Conservation (phyloP, 1,140 invertebrate genomes). For the Teleogryllus occipitalis region DNA sequence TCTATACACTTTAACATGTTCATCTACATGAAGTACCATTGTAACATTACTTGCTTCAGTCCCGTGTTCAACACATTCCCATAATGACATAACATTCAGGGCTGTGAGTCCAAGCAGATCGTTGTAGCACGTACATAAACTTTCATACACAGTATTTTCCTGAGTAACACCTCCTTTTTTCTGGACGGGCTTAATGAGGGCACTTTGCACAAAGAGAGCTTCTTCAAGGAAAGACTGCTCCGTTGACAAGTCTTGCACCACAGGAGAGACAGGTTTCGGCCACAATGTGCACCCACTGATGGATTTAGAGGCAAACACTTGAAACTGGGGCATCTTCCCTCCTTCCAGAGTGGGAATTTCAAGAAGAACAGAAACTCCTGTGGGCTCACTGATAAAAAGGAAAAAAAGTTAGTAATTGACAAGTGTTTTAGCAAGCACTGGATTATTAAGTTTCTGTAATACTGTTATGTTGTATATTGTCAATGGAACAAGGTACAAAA, state of each 20-base stretch:
- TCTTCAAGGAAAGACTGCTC: conserved; percentile 62
- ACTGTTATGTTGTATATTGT: too few species aligned
- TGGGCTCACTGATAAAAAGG: conserved; percentile 40
- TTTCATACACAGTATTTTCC: conserved; percentile 52
- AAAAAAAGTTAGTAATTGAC: too few species aligned
- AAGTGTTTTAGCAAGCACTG: too few species aligned
- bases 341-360: conserved; percentile 1
- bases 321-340: conserved; percentile 11
- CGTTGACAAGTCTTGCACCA: conserved; percentile 47
- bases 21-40: conserved; percentile 59
- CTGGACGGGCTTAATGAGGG: conserved; percentile 50
- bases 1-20: conserved; percentile 62
- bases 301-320: conserved; percentile 36
- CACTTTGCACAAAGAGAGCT: conserved; percentile 44
- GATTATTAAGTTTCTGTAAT: too few species aligned
- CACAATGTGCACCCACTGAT: conserved; percentile 34
- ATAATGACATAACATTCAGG: conserved; percentile 54
- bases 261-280: conserved; percentile 34
- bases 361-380: conserved; percentile 47
- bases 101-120: conserved; percentile 61
- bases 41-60: conserved; percentile 53
- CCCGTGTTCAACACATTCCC: conserved; percentile 54
- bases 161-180: conserved; percentile 45
- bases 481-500: too few species aligned
- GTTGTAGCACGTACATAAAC: conserved; percentile 53